phyloP scores from a whole-genome alignment of 1,140 invertebrate genomes.

The Antheraea mylitta region DNA sequence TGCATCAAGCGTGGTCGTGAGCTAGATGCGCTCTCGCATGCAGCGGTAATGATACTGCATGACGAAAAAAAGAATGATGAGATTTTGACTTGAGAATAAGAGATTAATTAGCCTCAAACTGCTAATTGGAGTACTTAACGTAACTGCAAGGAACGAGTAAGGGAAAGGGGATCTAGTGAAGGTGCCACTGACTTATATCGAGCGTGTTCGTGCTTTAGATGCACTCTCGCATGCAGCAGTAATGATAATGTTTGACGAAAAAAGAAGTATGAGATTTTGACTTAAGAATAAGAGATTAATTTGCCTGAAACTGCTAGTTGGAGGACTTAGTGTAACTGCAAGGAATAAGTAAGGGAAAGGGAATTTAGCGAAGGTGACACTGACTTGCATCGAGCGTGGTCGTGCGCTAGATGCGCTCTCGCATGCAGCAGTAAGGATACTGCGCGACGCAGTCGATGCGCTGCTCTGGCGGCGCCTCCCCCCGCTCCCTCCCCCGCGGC shows the following conservation, averaged over 20 bases:
- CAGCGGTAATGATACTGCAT: constrained; percentile 56
- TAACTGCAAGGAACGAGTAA: background rate
- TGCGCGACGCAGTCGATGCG: constrained; percentile 54
- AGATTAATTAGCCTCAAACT: too few relatives aligned
- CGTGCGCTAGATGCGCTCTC: constrained; percentile 56
- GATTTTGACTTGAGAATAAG: too few relatives aligned
- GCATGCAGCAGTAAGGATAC: constrained; percentile 60
- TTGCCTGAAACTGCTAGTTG: too few relatives aligned
- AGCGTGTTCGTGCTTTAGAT: constrained; percentile 60
- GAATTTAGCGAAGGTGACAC: constrained; percentile 17
- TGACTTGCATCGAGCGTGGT: constrained; percentile 57
- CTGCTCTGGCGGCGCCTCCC: constrained; percentile 55
- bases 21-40: constrained; percentile 58
- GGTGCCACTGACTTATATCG: constrained; percentile 48
- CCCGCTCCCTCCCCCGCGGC: constrained; percentile 55
- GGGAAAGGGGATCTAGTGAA: background rate
- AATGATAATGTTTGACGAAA: constrained; percentile 54
- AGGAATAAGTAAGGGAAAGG: background rate
- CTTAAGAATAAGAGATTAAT: too few relatives aligned
- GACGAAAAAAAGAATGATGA: too few relatives aligned
- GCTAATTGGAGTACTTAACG: too few relatives aligned
- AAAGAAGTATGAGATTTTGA: too few relatives aligned
- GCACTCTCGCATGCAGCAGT: constrained; percentile 55
- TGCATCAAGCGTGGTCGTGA: constrained; percentile 58
- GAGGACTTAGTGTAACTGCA: too few relatives aligned